phyloP scores from a whole-genome alignment of 64 coral and sea anemone species.

The Platygyra sinensis region DNA sequence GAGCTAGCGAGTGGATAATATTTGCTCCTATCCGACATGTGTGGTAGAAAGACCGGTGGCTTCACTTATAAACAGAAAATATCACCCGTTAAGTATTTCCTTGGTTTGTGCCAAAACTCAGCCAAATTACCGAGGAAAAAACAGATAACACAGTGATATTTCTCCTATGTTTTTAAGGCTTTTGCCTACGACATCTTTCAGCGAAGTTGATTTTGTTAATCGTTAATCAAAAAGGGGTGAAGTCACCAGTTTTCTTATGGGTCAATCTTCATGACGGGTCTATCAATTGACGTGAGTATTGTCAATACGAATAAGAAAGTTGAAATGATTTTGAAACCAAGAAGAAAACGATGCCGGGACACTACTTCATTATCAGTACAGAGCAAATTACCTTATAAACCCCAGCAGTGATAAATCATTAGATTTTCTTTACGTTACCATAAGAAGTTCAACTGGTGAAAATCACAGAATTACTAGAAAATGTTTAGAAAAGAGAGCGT shows the following conservation, averaged over 20 bases:
- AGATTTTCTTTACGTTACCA: not conserved
- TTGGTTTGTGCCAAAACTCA: not conserved
- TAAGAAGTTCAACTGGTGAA: not conserved
- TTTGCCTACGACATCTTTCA: no score
- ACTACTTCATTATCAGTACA: not conserved
- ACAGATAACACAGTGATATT: not conserved
- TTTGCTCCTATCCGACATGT: conserved; percentile 16
- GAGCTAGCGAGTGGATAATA: not conserved
- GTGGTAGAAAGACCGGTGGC: not conserved
- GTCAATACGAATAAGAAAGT: no score
- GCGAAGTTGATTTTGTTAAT: not conserved
- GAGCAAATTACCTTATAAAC: not conserved
- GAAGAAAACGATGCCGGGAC: no score
- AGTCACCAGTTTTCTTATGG: not conserved
- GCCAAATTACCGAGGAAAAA: not conserved
- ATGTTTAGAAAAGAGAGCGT: no score
- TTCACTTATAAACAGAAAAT: conserved; percentile 52
- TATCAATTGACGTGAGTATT: not conserved
- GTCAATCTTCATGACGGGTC: not conserved
- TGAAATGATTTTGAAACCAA: not conserved
- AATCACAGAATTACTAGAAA: no score
- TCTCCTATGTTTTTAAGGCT: not conserved
- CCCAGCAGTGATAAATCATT: not conserved
- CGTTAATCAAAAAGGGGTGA: not conserved
- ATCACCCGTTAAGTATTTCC: not conserved